Evolutionary conservation across 1,140 invertebrate species (phyloP), one percentile per base, ranked within the genome.

Genomic region (Schmidtea mediterranea): DNA sequence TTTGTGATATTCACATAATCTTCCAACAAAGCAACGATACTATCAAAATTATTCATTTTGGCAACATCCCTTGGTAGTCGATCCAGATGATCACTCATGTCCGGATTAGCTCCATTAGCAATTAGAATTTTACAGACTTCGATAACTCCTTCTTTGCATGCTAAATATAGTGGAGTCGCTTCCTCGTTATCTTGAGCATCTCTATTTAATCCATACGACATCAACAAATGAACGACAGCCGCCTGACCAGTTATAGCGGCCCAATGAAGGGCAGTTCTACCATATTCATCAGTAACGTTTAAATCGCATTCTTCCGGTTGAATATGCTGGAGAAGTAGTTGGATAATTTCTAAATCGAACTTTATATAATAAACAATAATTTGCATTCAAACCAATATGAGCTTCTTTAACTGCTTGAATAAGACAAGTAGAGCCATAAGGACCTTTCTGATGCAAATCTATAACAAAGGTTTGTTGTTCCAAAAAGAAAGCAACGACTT

Each of bases 211-310:
- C 45, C 45, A 15, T 36, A 16, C 22, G n/a, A 5, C 9, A 46
- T 3, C 15, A 46, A 22, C 15, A 46, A 37, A 24, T n/a, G n/a
- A 6, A 46, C 45, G 3, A 41, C 22, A 5, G 3, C 40, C 10
- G 18, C 40, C 10, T 19, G 22, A 23, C 22, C 12, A 6, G 22
- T 23, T 5, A 23, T 16, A 38, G 45, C 45, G 3, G 45, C 45
- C 16, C 23, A 46, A 22, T 46, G 45, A n/a, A 46, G 16, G n/a
- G 23, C 45, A 16, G 45, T 46, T 16, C 45, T 24, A 5, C 45
- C 45, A 37, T 22, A 16, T 40, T 36, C 22, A 22, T 46, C 45
- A 38, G 19, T 16, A 26, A 22, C 45, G 16, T 46, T 46, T 24
- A 46, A 16, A 37, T 46, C 40, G 10, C 26, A 32, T 32, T 32